Evolutionary conservation across 2,888 invertebrate genomes (phyloP).

Genomic region (Hyposoter didymator): DNA sequence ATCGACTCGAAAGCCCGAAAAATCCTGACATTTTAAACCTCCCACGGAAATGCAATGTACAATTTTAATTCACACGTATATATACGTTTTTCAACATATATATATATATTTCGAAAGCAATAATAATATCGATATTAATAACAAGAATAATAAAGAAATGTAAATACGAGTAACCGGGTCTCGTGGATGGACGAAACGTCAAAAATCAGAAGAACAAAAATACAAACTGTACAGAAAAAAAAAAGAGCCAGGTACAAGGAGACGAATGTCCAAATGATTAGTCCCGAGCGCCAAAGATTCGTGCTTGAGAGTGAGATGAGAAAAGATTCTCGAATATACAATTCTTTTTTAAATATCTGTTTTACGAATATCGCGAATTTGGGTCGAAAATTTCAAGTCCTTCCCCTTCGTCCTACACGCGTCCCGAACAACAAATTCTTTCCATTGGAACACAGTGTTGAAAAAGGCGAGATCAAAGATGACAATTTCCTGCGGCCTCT

Average conservation of each 20-base stretch:
- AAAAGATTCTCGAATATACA: slow-evolving; percentile 38
- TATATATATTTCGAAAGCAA: slow-evolving; percentile 24
- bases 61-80: slow-evolving; percentile 48
- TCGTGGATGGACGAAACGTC: slow-evolving; percentile 10
- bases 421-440: not conserved
- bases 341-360: not conserved
- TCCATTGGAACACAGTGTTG: not conserved
- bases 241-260: slow-evolving; percentile 21
- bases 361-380: slow-evolving; percentile 10
- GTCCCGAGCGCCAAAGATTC: slow-evolving; percentile 12
- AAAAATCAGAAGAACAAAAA: slow-evolving; percentile 5
- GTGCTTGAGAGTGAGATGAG: not conserved
- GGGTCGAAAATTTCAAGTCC: slow-evolving; percentile 8
- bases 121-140: slow-evolving; percentile 2
- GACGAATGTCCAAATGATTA: slow-evolving; percentile 40
- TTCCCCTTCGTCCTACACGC: not conserved
- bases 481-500: too few species aligned
- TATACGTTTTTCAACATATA: slow-evolving; percentile 23
- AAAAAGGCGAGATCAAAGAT: not conserved
- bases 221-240: slow-evolving; percentile 50
- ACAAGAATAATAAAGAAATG: slow-evolving; percentile 15
- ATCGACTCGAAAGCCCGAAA: slow-evolving; percentile 48
- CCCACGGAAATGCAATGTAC: slow-evolving; percentile 59
- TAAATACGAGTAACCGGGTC: slow-evolving; percentile 45
- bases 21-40: slow-evolving; percentile 29